Conservation (phyloP, 1,140 invertebrate genomes). For the Nixonia krombeini region DNA sequence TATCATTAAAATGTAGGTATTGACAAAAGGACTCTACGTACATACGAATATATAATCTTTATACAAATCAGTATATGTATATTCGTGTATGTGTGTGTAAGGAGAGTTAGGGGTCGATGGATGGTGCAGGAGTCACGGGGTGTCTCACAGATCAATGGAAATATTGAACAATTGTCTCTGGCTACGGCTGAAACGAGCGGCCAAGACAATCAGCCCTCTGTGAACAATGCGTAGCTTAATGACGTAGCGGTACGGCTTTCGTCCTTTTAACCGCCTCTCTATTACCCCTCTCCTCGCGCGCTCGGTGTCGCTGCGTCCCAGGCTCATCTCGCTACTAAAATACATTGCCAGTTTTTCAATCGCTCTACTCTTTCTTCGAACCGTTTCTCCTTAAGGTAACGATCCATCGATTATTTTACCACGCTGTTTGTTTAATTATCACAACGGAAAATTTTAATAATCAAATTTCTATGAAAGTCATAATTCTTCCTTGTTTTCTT, state of each 20-base stretch:
- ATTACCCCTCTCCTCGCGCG: conserved; percentile 37
- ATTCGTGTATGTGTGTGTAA: too few species aligned
- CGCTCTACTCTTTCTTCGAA: conserved; percentile 20
- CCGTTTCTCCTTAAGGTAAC: too few species aligned
- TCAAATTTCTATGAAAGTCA: too few species aligned
- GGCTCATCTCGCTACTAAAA: conserved; percentile 46
- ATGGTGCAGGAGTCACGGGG: conserved; percentile 55
- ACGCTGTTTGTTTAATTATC: too few species aligned
- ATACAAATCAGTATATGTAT: too few species aligned
- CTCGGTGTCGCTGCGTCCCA: conserved; percentile 28
- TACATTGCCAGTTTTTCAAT: conserved; percentile 36
- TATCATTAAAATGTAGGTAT: conserved; percentile 72
- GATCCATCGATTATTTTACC: too few species aligned
- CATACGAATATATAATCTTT: too few species aligned
- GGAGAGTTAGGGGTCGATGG: conserved; percentile 43
- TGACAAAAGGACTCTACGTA: conserved; percentile 65
- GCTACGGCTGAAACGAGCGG: conserved; percentile 69
- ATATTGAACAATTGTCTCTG: conserved; percentile 73
- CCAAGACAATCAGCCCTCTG: conserved; percentile 70
- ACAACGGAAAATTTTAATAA: too few species aligned
- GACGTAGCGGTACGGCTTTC: conserved; percentile 63
- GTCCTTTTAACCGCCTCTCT: conserved; percentile 56
- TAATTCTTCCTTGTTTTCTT: too few species aligned
- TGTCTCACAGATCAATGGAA: conserved; percentile 71
- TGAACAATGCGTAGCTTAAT: conserved; percentile 71